Evolutionary conservation across 2,113 vertebrate genomes (phyloP).

Genomic region (Carassius auratus): DNA sequence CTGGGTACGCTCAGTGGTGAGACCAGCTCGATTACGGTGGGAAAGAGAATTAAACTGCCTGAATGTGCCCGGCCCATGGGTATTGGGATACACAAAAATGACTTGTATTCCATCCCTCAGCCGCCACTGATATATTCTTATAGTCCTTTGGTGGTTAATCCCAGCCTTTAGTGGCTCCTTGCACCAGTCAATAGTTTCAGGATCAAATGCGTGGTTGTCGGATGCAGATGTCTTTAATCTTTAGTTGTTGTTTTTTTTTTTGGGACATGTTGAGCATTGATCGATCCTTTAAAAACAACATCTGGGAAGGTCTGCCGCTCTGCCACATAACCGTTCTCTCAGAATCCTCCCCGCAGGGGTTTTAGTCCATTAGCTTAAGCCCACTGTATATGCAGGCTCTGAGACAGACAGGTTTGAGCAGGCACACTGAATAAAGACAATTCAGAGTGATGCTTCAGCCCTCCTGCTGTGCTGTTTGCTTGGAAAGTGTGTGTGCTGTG

Average conservation of each 20-base stretch:
- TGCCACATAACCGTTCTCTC: constrained; percentile 15
- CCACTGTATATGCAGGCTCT: not conserved
- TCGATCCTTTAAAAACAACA: constrained; percentile 38
- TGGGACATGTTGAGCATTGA: constrained; percentile 1
- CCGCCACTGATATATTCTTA: constrained; percentile 3
- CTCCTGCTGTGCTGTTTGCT: constrained; percentile 27
- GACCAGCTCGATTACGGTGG: constrained; percentile 38
- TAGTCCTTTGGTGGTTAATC: constrained; percentile 11
- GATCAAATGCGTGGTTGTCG: constrained; percentile 22
- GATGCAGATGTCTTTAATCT: constrained; percentile 25
- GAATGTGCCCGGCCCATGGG: constrained; percentile 12
- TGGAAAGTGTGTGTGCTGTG: constrained; percentile 4
- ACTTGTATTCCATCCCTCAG: constrained; percentile 10
- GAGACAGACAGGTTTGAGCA: constrained; percentile 40
- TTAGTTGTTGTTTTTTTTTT: not conserved
- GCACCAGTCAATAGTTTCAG: constrained; percentile 41
- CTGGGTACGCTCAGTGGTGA: not conserved
- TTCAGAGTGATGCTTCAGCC: constrained; percentile 16
- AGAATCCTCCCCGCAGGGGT: not conserved
- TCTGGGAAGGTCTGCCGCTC: constrained; percentile 8
- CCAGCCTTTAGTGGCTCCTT: constrained; percentile 1
- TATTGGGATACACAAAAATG: constrained; percentile 11
- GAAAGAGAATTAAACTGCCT: constrained; percentile 24
- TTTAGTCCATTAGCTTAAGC: constrained; percentile 29
- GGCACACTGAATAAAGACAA: constrained; percentile 23